Percentiles rank a stretch among this genome's conserved stretches.
Conservation (phyloP, 2,797 vertebrate genomes). For the Antrozous pallidus region DNA sequence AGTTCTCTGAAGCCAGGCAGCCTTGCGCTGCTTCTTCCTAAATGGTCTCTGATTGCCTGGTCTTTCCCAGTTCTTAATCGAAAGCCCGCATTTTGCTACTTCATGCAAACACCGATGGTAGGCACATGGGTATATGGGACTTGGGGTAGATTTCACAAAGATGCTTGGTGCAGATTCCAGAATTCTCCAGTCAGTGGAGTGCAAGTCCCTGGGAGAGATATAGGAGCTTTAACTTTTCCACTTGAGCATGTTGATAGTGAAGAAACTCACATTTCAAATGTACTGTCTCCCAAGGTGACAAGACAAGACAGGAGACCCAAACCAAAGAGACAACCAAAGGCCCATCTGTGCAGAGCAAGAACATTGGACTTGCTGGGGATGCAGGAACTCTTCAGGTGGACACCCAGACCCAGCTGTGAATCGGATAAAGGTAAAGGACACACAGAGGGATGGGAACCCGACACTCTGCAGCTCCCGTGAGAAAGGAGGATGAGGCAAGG, state of each 20-base stretch:
- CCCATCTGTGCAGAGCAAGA: background rate
- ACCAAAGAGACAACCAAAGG: background rate
- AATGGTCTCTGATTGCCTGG: background rate
- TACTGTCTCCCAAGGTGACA: background rate
- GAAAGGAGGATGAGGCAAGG: background rate
- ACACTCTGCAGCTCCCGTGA: accelerated
- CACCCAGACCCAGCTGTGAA: background rate
- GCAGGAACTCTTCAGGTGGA: background rate
- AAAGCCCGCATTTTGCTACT: background rate
- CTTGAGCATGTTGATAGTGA: background rate
- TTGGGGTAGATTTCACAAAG: background rate
- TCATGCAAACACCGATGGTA: background rate
- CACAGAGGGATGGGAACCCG: accelerated
- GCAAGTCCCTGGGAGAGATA: background rate
- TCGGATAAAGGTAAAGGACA: background rate
- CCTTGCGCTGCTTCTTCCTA: background rate
- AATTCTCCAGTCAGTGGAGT: background rate
- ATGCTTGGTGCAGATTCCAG: background rate
- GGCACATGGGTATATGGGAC: background rate
- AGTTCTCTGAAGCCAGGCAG: background rate
- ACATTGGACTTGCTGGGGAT: too few species aligned
- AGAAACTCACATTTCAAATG: background rate
- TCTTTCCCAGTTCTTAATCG: background rate
- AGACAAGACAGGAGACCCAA: background rate
- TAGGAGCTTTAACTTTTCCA: background rate